These are phyloP conservation scores for Dimorphilus gyrociliatus DNA, from an alignment of 2,888 invertebrate genomes.

Conservation along the genomic window DNA sequence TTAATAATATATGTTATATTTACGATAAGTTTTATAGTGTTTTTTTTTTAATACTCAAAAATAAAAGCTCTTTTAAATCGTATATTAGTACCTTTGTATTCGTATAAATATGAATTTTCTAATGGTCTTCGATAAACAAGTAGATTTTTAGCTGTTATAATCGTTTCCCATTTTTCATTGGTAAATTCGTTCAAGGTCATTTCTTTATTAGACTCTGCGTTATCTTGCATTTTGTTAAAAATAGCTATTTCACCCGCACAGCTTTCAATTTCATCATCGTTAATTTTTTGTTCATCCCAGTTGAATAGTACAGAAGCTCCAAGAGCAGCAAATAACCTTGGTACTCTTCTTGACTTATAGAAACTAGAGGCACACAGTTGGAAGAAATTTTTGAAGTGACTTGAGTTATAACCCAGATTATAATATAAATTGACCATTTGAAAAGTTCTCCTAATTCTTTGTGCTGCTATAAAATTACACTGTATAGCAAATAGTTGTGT, in stretches of 20 bases:
- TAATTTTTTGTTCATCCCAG: slow-evolving; percentile 22
- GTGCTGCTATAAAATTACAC: slow-evolving; percentile 21
- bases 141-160: slow-evolving; percentile 21
- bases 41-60: no score
- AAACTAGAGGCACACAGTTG: slow-evolving; percentile 10
- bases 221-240: no score
- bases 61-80: no score
- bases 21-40: no score
- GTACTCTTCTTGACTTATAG: slow-evolving; percentile 8
- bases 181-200: slow-evolving; percentile 3
- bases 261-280: slow-evolving; percentile 21
- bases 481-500: slow-evolving; percentile 16
- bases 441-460: slow-evolving; percentile 16
- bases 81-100: slow-evolving; percentile 26
- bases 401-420: slow-evolving; percentile 18
- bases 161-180: slow-evolving; percentile 24
- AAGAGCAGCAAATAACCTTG: slow-evolving; percentile 12
- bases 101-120: slow-evolving; percentile 17
- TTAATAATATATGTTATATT: no score
- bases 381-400: slow-evolving; percentile 12
- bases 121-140: slow-evolving; percentile 29
- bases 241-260: slow-evolving; percentile 9
- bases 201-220: slow-evolving; percentile 4
- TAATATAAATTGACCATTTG: slow-evolving; percentile 20
- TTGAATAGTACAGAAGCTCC: slow-evolving; percentile 22